These are phyloP conservation scores for Sebastes hubbsi DNA, from an alignment of 2,797 vertebrate species.

Conservation along the genomic window DNA sequence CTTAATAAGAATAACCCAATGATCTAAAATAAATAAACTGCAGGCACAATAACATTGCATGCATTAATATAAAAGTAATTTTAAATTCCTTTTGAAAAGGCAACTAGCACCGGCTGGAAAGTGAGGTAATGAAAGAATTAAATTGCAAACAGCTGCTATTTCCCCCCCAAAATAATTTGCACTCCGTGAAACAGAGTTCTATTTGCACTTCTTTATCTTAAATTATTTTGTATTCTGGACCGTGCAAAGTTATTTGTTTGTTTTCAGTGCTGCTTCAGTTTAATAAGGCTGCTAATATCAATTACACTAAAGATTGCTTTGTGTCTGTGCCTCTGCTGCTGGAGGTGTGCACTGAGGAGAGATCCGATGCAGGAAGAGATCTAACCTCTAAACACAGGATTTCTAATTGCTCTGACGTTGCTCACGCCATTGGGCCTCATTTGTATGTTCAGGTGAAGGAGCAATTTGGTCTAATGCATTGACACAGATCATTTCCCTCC, in stretches of 20 bases:
- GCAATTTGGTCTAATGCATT: conserved; percentile 79
- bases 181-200: conserved; percentile 15
- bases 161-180: conserved; percentile 29
- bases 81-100: conserved; percentile 6
- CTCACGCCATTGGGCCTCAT: conserved; percentile 76
- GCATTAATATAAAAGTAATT: conserved; percentile 21
- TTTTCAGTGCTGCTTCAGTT: conserved; percentile 57
- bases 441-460: conserved; percentile 81
- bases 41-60: not conserved
- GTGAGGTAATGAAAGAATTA: conserved; percentile 18
- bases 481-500: conserved; percentile 81
- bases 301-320: conserved; percentile 67
- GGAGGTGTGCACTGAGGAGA: conserved; percentile 36
- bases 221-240: conserved; percentile 56
- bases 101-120: conserved; percentile 2
- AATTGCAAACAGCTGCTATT: conserved; percentile 42
- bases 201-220: conserved; percentile 3
- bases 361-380: conserved; percentile 53
- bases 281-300: conserved; percentile 72
- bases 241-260: conserved; percentile 62
- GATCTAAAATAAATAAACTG: conserved; percentile 11
- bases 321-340: conserved; percentile 36
- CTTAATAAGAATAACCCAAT: not conserved
- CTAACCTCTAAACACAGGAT: conserved; percentile 72
- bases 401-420: conserved; percentile 79